phyloP scores from a whole-genome alignment of 2,888 invertebrate species.

The Theretra japonica region DNA sequence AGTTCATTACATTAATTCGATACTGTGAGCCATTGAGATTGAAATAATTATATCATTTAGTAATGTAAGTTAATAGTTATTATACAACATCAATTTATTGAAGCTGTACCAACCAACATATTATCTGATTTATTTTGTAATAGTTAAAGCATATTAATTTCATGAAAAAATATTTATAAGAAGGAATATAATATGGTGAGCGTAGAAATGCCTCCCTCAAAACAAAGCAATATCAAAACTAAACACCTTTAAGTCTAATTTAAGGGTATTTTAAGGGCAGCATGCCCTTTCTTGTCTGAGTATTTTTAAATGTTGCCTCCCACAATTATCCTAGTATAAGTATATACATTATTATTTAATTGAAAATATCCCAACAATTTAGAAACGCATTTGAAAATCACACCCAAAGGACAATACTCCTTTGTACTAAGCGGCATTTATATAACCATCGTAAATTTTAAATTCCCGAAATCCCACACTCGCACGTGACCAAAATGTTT shows the following conservation, averaged over 20 bases:
- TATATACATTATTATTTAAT: neutral
- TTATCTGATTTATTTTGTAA: too few relatives aligned
- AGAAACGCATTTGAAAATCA: neutral
- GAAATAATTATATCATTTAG: neutral
- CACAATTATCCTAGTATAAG: neutral
- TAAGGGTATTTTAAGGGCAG: too few relatives aligned
- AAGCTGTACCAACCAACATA: too few relatives aligned
- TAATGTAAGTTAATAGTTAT: too few relatives aligned
- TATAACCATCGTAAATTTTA: conserved; percentile 47
- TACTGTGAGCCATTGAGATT: neutral
- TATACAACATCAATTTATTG: neutral
- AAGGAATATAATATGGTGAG: too few relatives aligned
- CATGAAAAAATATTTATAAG: too few relatives aligned
- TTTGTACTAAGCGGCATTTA: conserved; percentile 11
- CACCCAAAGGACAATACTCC: neutral
- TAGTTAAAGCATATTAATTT: too few relatives aligned
- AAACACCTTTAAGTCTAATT: too few relatives aligned
- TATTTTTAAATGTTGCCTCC: too few relatives aligned
- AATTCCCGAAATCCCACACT: conserved; percentile 53
- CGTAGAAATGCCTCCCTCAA: too few relatives aligned
- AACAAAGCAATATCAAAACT: too few relatives aligned
- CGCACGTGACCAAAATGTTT: conserved; percentile 63
- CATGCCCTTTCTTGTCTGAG: too few relatives aligned
- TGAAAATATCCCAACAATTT: neutral
- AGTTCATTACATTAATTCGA: neutral